Conservation (phyloP, 2,797 vertebrate genomes). For the Coreius guichenoti region DNA sequence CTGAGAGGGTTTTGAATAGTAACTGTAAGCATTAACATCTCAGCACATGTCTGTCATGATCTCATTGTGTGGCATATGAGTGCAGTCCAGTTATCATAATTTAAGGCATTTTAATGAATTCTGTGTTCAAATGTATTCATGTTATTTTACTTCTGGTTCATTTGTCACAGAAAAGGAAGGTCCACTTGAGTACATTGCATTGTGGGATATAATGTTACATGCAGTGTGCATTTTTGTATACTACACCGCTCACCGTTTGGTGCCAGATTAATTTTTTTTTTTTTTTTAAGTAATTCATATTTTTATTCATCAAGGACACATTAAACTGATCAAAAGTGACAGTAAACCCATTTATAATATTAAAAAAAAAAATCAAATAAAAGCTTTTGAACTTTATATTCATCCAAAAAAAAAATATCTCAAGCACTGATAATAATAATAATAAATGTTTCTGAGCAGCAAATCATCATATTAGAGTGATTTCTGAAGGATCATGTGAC, state of each 20-base stretch:
- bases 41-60: neutral
- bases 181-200: neutral
- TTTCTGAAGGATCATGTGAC: constrained; percentile 10
- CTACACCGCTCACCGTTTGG: neutral
- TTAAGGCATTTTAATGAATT: neutral
- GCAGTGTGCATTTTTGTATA: neutral
- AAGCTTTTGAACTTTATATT: neutral
- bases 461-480: neutral
- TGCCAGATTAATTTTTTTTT: neutral
- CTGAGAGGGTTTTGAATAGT: neutral
- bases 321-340: neutral
- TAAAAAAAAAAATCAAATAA: too few relatives aligned
- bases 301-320: neutral
- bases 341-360: neutral
- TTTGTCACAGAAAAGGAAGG: neutral
- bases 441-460: neutral
- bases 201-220: neutral
- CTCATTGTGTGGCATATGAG: neutral
- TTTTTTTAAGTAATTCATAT: neutral
- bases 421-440: neutral
- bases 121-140: too few relatives aligned
- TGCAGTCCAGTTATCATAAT: neutral
- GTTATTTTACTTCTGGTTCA: neutral
- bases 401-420: neutral
- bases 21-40: too few relatives aligned